Base-by-base conservation (phyloP, 2,888 invertebrate species). In the Pseudococcus longispinus region DNA sequence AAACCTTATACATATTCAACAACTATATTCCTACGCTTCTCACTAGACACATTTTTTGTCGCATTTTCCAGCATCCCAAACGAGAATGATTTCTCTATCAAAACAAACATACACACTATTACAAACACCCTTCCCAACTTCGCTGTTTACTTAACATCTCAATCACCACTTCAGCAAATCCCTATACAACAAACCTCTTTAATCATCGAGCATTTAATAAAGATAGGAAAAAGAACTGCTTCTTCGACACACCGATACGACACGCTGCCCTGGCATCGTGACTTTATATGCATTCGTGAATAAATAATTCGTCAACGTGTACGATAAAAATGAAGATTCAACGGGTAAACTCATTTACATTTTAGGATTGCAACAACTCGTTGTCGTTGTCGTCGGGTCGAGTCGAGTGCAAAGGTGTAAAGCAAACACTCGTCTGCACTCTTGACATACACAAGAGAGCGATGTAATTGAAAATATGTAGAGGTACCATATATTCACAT, bases 321-420 rank as follows among this genome's bases (percentile, higher is more conserved):
- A 23, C 60, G 60, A 60, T 60, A 60, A 60, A 60, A 60, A 60
- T 60, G 20, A 60, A 60, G 60, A 60, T 60, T 60, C 23, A 60
- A 60, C 23, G 60, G 23, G 60, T 60, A 60, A 60, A 60, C 60
- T 60, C 60, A 60, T 60, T 60, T 60, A 60, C 60, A 60, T 60
- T 60, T 60, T 60, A 20, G 51, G 51, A n/a, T 51, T 51, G 51
- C 51, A 51, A 11, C 23, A 60, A 60, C 60, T 60, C 60, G 9
- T 23, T 9, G 8, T 60, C 60, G 23, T 55, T 20, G 3, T 60
- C 51, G 51, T 51, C n/a, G n/a, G n/a, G n/a, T n/a, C n/a, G n/a
- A n/a, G n/a, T n/a, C 60, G 60, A 60, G 60, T 60, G 60, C 60
- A 60, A 60, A 60, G 60, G 60, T 60, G 60, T 60, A 60, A 60